A percentile compares a stretch with the other conserved stretches of the same genome.
phyloP scores from a whole-genome alignment of 2,888 invertebrate species.

The Drosophila helvetica region DNA sequence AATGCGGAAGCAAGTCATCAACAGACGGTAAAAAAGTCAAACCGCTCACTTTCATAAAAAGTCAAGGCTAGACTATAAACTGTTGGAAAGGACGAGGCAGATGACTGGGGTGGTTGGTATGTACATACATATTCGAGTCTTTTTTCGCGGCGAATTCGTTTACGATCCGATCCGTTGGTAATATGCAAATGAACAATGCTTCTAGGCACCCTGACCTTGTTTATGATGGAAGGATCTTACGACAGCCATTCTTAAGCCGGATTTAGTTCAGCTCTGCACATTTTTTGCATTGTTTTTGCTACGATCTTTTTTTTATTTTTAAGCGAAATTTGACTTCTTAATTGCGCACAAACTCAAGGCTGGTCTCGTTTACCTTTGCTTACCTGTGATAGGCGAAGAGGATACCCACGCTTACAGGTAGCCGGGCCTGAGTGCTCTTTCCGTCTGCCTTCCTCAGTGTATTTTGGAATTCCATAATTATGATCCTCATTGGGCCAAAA shows the following conservation, averaged over 20 bases:
- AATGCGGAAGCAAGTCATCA: slow-evolving; percentile 62
- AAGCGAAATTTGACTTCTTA: slow-evolving; percentile 79
- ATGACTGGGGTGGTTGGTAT: not conserved
- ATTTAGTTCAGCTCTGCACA: slow-evolving; percentile 76
- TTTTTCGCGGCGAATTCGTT: slow-evolving; percentile 61
- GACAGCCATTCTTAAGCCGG: slow-evolving; percentile 72
- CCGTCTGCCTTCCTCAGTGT: slow-evolving; percentile 45
- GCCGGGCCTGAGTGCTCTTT: slow-evolving; percentile 21
- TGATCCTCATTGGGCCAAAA: slow-evolving; percentile 65
- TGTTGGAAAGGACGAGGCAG: slow-evolving; percentile 15
- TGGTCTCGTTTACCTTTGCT: slow-evolving; percentile 37
- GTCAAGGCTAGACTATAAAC: slow-evolving; percentile 49
- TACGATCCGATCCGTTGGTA: slow-evolving; percentile 29
- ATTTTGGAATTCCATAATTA: slow-evolving; percentile 81
- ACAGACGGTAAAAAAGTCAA: slow-evolving; percentile 70
- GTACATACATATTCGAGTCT: not conserved
- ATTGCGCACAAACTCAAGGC: slow-evolving; percentile 53
- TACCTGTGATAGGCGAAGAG: slow-evolving; percentile 53
- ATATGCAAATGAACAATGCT: slow-evolving; percentile 53
- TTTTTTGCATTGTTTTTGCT: slow-evolving; percentile 70
- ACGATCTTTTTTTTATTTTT: slow-evolving; percentile 52
- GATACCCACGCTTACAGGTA: slow-evolving; percentile 75
- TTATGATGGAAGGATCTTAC: slow-evolving; percentile 69
- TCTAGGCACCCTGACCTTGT: slow-evolving; percentile 33
- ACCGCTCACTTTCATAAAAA: slow-evolving; percentile 55